phyloP scores from a whole-genome alignment of 2,797 vertebrate species.

The Hylomyscus alleni region DNA sequence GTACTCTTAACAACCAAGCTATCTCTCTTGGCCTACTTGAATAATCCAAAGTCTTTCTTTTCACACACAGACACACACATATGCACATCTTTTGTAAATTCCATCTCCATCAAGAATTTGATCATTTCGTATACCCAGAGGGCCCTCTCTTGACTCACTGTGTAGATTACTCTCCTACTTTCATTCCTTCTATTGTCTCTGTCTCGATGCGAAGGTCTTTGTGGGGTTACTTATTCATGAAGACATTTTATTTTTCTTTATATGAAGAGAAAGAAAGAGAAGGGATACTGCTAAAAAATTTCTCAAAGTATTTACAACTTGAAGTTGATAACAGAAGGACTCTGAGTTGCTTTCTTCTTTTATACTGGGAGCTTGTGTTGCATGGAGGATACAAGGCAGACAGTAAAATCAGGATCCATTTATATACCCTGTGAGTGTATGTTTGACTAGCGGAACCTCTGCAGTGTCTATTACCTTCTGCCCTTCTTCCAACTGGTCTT shows the following conservation, averaged over 20 bases:
- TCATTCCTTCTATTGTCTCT: neutral
- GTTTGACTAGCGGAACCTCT: fast-evolving
- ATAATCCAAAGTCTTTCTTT: neutral
- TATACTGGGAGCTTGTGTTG: neutral
- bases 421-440: fast-evolving
- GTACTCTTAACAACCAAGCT: neutral
- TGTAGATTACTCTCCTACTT: constrained; percentile 12
- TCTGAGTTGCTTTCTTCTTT: neutral
- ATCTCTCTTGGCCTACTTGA: too few species aligned
- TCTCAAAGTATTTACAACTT: constrained; percentile 63
- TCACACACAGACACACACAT: neutral
- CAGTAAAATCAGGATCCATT: fast-evolving
- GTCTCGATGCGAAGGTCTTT: constrained; percentile 52
- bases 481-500: neutral
- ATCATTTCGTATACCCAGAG: neutral
- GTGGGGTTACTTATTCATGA: constrained; percentile 72
- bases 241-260: constrained; percentile 78
- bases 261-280: constrained; percentile 69
- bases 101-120: neutral
- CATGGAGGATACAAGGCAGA: neutral
- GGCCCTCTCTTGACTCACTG: neutral
- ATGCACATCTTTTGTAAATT: neutral
- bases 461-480: too few species aligned
- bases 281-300: constrained; percentile 18
- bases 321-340: constrained; percentile 39